phyloP scores from a whole-genome alignment of 2,888 invertebrate genomes.

The Drosophila helvetica region DNA sequence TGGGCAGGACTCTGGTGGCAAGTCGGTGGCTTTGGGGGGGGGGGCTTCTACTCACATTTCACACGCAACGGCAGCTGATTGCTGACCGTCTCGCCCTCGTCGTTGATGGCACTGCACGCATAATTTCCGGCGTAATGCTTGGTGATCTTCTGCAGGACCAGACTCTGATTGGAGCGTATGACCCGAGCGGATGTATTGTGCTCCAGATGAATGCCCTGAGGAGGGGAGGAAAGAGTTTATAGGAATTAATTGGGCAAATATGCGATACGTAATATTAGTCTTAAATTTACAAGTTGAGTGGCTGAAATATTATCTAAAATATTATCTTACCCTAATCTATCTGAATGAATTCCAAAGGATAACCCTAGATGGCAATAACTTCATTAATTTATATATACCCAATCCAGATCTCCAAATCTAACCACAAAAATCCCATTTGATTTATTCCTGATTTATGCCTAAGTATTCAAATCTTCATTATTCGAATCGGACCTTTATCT shows the following conservation, averaged over 20 bases:
- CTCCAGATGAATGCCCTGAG: constrained; percentile 90
- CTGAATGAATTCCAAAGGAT: no score
- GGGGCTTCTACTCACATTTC: constrained; percentile 90
- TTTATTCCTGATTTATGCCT: no score
- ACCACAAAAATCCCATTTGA: no score
- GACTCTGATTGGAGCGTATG: constrained; percentile 95
- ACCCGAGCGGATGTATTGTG: constrained; percentile 95
- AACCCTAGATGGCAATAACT: no score
- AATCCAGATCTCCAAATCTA: no score
- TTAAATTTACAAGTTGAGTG: no score
- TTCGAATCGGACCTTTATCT: no score
- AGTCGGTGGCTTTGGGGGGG: not conserved
- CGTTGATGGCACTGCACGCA: constrained; percentile 94
- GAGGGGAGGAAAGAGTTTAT: not conserved
- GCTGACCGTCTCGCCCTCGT: constrained; percentile 94
- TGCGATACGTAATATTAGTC: not conserved
- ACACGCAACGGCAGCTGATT: constrained; percentile 93
- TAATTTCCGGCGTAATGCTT: constrained; percentile 93
- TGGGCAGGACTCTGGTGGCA: not conserved
- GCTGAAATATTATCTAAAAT: no score
- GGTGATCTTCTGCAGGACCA: constrained; percentile 95
- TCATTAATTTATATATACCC: no score
- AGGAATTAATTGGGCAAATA: not conserved
- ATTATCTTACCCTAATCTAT: no score
- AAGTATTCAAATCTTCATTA: no score